A percentile compares a stretch with the other conserved stretches of the same genome.
Evolutionary conservation across 2,797 vertebrate genomes (phyloP).

Genomic region (Podarcis siculus): DNA sequence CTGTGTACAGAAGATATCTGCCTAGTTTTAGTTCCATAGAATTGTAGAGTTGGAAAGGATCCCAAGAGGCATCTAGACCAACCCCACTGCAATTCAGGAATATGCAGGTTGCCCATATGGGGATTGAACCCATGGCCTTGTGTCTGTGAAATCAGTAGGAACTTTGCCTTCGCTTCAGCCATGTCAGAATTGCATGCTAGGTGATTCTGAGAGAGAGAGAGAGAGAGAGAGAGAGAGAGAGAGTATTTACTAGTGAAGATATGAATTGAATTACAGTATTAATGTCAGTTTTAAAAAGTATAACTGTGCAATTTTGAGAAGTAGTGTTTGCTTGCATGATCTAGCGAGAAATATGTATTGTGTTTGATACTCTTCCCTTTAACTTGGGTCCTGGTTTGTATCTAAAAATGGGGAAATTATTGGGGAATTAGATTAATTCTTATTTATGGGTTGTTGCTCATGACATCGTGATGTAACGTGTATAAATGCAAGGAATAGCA

Average conservation of each 20-base stretch:
- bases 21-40: neutral
- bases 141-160: too few species aligned
- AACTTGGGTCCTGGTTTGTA: neutral
- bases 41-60: too few species aligned
- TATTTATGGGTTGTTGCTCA: constrained; percentile 13
- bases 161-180: too few species aligned
- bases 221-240: too few species aligned
- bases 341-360: neutral
- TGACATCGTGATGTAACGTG: constrained; percentile 21
- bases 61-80: too few species aligned
- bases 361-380: neutral
- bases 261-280: neutral
- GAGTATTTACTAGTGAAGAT: neutral
- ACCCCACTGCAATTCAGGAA: too few species aligned
- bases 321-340: neutral
- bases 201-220: too few species aligned
- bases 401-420: neutral
- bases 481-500: neutral
- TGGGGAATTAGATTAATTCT: neutral
- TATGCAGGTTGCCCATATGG: too few species aligned
- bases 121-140: too few species aligned
- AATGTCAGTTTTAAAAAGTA: neutral
- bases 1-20: neutral
- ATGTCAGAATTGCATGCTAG: too few species aligned
- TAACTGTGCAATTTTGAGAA: neutral